phyloP scores from a whole-genome alignment of 2,888 invertebrate species.

The Amiota communis region DNA sequence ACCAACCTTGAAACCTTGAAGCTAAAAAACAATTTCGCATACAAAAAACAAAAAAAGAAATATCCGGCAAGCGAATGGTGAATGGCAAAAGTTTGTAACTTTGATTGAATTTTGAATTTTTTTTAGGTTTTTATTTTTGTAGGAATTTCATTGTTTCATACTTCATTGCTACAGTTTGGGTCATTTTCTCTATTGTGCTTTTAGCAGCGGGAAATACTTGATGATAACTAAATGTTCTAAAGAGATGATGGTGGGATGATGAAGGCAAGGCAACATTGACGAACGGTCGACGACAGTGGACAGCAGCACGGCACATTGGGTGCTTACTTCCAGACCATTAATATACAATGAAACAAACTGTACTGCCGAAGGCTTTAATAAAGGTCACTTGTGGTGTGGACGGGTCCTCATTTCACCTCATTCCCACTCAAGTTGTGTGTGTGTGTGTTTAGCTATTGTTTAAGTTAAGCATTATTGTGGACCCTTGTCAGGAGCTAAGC shows the following conservation, averaged over 20 bases:
- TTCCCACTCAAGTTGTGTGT: not conserved
- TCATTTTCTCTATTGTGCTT: not conserved
- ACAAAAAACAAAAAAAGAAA: not conserved
- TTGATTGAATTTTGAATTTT: conserved; percentile 28
- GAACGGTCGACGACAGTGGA: not conserved
- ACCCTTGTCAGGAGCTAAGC: not conserved
- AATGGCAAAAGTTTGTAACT: conserved; percentile 13
- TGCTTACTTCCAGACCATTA: conserved; percentile 12
- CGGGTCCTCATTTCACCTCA: not conserved
- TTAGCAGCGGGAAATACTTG: not conserved
- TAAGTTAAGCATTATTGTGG: not conserved
- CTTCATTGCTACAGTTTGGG: not conserved
- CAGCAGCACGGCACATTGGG: not conserved
- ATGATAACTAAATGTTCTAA: not conserved
- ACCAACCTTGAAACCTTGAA: not conserved
- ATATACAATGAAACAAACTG: conserved; percentile 14
- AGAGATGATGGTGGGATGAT: not conserved
- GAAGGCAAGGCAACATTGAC: not conserved
- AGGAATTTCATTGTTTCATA: not conserved
- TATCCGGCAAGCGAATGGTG: no score
- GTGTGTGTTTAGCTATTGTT: not conserved
- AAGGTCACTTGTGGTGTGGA: not conserved
- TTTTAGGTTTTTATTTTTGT: not conserved
- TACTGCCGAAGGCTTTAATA: not conserved
- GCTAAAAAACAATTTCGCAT: not conserved